Evolutionary conservation across 2,113 vertebrate species (phyloP).

Genomic region (Pipra filicauda): DNA sequence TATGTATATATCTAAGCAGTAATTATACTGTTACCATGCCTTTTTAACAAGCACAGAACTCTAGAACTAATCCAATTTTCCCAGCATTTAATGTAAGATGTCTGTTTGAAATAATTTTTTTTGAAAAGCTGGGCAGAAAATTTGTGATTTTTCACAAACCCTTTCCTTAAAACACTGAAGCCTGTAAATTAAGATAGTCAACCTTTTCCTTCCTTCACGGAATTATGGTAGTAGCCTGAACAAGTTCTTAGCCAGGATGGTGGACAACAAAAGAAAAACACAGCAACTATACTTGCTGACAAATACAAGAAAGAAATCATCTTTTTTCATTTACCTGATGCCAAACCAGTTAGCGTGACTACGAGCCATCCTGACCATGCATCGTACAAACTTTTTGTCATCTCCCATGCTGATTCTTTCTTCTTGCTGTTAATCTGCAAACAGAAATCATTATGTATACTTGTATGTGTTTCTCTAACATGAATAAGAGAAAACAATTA

Average conservation of each 20-base stretch:
- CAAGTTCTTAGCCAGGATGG: background rate
- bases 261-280: background rate
- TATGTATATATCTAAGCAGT: background rate
- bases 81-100: background rate
- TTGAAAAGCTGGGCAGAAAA: background rate
- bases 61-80: background rate
- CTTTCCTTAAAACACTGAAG: background rate
- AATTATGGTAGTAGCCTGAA: background rate
- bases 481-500: background rate
- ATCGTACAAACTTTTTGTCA: slow-evolving; percentile 95
- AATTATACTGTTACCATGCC: background rate
- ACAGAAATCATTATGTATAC: slow-evolving; percentile 10
- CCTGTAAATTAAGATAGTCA: background rate
- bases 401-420: slow-evolving; percentile 98
- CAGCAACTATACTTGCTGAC: background rate
- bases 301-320: background rate
- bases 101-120: background rate
- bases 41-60: background rate
- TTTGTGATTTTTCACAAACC: background rate
- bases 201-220: background rate
- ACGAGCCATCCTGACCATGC: slow-evolving; percentile 99
- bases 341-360: slow-evolving; percentile 93
- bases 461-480: background rate
- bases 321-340: slow-evolving; percentile 83
- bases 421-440: slow-evolving; percentile 97